phyloP scores from a whole-genome alignment of 1,140 invertebrate species.

The Drosophila repleta region DNA sequence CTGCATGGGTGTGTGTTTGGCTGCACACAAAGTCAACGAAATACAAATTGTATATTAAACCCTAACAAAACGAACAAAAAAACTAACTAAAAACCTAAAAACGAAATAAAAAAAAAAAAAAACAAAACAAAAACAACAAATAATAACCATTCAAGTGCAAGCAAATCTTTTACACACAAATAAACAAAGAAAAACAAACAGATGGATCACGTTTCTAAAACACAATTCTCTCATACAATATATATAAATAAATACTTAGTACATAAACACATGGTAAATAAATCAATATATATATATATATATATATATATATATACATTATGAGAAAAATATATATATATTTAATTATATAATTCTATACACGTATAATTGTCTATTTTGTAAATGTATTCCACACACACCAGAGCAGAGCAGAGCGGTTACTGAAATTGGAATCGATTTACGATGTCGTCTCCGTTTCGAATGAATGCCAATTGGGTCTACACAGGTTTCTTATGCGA shows the following conservation, averaged over 20 bases:
- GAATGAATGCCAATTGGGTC: background rate
- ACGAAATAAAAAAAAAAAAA: slow-evolving; percentile 14
- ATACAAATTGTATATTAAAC: slow-evolving; percentile 60
- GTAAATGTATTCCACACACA: slow-evolving; percentile 56
- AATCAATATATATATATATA: slow-evolving; percentile 53
- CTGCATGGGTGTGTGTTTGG: slow-evolving; percentile 2
- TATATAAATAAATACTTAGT: slow-evolving; percentile 48
- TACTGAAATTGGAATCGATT: slow-evolving; percentile 12
- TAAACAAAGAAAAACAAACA: slow-evolving; percentile 37
- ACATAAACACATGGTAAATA: slow-evolving; percentile 39
- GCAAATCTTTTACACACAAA: slow-evolving; percentile 51
- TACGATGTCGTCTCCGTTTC: slow-evolving; percentile 20
- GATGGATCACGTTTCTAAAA: slow-evolving; percentile 68
- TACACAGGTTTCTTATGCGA: no score
- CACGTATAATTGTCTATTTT: slow-evolving; percentile 58
- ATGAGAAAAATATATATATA: slow-evolving; percentile 39
- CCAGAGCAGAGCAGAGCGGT: slow-evolving; percentile 29
- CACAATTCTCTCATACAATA: slow-evolving; percentile 57
- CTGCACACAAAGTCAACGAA: slow-evolving; percentile 30
- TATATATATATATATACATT: slow-evolving; percentile 44
- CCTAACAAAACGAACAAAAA: slow-evolving; percentile 47
- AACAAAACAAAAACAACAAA: background rate
- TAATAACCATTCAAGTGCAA: slow-evolving; percentile 44
- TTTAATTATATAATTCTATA: slow-evolving; percentile 36
- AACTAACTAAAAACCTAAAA: slow-evolving; percentile 18